Base-by-base conservation (phyloP, 1,140 invertebrate species). In the Drosophila jambulina region DNA sequence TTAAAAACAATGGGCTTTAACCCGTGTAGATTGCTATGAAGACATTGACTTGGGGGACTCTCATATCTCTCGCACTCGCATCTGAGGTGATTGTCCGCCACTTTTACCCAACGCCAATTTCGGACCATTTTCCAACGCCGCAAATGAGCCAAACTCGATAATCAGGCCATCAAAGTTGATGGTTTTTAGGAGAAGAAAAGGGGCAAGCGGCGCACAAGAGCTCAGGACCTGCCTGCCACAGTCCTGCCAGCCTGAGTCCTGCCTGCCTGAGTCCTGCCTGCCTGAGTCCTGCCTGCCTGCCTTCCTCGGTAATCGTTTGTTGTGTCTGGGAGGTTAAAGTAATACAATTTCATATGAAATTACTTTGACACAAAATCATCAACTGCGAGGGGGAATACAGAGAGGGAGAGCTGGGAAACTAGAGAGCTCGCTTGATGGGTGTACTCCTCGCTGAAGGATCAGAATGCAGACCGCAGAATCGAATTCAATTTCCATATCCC, bases 101-200 rank as follows among this genome's bases (percentile, higher is more conserved):
- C 34, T 56, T 56, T 36, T 25, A 17, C 34, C 53, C 53, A 56
- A 56, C 53, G 34, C 34, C 53, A 61, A 74, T 74, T 60, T 46
- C 32, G 23, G 51, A 21, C 34, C 68, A 21, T 13, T 62, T 75
- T 75, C 32, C 46, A 54, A 43, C 60, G 65, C 78, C 78, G 34
- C 83, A 86, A 85, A 82, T 78, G 78, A 76, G 76, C 64, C 60
- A 83, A 86, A 77, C 80, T 86, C 80, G 84, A 80, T 86, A 86
- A 86, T 83, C 84, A 63, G 84, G 67, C 80, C 68, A 80, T 88
- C 67, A 88, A 83, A 80, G 84, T 83, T 88, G 71, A 86, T 86
- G 78, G 75, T 48, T 69, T 54, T 56, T 56, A 23, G 53, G 60
- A 34, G 49, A 62, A 27, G 17, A 59, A 45, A 62, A 43, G 49